These are phyloP conservation scores for Labeo rohita DNA, from an alignment of 2,113 vertebrate genomes.

Conservation along the genomic window DNA sequence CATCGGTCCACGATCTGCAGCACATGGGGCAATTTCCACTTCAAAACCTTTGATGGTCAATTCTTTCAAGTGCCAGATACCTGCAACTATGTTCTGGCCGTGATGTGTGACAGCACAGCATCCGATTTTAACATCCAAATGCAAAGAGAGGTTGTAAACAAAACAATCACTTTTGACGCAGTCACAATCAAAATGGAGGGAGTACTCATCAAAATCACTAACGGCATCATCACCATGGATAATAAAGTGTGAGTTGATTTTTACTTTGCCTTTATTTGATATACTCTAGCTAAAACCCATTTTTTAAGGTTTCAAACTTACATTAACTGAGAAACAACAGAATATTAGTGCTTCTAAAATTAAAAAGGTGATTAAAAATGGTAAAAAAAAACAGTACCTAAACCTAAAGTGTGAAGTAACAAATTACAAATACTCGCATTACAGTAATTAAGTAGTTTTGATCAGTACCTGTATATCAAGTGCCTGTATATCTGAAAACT, in stretches of 20 bases:
- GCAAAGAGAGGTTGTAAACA: slow-evolving; percentile 64
- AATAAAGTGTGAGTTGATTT: slow-evolving; percentile 71
- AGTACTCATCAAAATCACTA: slow-evolving; percentile 68
- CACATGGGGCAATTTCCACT: slow-evolving; percentile 89
- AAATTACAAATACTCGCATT: no score
- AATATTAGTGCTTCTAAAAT: background rate
- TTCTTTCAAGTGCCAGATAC: slow-evolving; percentile 79
- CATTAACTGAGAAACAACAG: background rate
- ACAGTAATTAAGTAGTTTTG: no score
- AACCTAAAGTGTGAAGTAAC: background rate
- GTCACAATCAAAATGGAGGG: slow-evolving; percentile 78
- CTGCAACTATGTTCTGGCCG: slow-evolving; percentile 79
- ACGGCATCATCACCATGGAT: slow-evolving; percentile 67
- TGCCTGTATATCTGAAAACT: no score
- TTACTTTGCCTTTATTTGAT: background rate
- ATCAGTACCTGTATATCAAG: no score
- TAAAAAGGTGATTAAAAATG: background rate
- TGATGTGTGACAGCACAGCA: slow-evolving; percentile 72
- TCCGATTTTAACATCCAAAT: slow-evolving; percentile 81
- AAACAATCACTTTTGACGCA: slow-evolving; percentile 61
- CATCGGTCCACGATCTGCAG: slow-evolving; percentile 80
- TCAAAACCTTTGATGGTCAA: slow-evolving; percentile 82
- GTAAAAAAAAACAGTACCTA: background rate
- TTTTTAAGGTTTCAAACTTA: background rate
- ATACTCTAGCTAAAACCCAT: background rate